Conservation (phyloP, 2,888 invertebrate genomes). For the Sicus ferrugineus region DNA sequence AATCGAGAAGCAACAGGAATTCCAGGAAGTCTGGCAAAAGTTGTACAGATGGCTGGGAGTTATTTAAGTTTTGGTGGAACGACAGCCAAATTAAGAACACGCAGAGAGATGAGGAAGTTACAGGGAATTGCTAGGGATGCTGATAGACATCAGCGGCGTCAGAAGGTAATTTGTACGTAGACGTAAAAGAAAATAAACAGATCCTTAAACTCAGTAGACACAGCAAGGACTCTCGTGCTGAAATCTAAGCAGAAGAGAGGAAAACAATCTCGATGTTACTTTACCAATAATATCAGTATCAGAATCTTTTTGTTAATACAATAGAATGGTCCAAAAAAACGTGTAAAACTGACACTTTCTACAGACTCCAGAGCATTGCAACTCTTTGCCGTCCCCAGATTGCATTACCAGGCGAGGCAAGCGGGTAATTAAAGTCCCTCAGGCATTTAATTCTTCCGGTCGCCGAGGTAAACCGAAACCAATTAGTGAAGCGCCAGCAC, state of each 20-base stretch:
- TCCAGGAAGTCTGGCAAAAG: slow-evolving; percentile 9
- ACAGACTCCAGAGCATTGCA: neutral
- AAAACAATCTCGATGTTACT: neutral
- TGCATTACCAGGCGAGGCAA: neutral
- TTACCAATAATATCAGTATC: neutral
- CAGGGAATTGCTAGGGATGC: neutral
- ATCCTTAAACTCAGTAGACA: neutral
- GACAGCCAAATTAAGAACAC: neutral
- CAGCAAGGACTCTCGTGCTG: neutral
- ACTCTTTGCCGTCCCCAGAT: neutral
- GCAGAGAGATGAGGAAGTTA: neutral
- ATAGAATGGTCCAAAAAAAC: neutral
- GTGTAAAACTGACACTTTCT: neutral
- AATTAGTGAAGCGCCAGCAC: slow-evolving; percentile 40
- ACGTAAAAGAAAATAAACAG: slow-evolving; percentile 45
- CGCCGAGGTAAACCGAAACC: slow-evolving; percentile 43
- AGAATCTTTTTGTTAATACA: neutral
- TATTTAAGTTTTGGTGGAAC: too few species aligned
- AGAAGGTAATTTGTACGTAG: slow-evolving; percentile 55
- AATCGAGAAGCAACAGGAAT: slow-evolving; percentile 5
- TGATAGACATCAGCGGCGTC: slow-evolving; percentile 44
- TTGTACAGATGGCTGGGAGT: neutral
- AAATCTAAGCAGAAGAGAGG: neutral
- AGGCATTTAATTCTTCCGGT: slow-evolving; percentile 48
- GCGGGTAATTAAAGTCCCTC: slow-evolving; percentile 32